Evolutionary conservation across 2,797 vertebrate species (phyloP).

Genomic region (Kryptolebias ocellatus): DNA sequence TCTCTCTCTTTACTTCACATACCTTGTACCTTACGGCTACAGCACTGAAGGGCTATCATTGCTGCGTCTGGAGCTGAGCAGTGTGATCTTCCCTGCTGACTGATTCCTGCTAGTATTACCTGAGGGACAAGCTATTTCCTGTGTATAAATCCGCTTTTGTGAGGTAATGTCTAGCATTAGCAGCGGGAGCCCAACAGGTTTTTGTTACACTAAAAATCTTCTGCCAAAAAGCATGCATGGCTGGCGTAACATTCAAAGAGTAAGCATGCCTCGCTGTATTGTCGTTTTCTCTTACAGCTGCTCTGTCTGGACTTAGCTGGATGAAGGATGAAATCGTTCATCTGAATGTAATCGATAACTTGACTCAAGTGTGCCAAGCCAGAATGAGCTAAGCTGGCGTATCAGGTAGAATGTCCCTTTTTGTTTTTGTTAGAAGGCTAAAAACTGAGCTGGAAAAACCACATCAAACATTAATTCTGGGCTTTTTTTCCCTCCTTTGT

Average conservation of each 20-base stretch:
- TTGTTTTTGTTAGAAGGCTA: slow-evolving; percentile 24
- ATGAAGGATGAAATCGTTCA: slow-evolving; percentile 51
- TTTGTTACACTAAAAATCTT: slow-evolving; percentile 56
- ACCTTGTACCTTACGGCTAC: slow-evolving; percentile 22
- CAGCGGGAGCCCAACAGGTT: slow-evolving; percentile 36
- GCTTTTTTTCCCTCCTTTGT: slow-evolving; percentile 37
- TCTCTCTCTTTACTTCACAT: slow-evolving; percentile 34
- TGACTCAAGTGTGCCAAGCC: slow-evolving; percentile 30
- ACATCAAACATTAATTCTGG: slow-evolving; percentile 48
- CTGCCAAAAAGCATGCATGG: slow-evolving; percentile 54
- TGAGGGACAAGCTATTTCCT: slow-evolving; percentile 76
- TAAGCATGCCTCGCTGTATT: slow-evolving; percentile 35
- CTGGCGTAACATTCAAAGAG: slow-evolving; percentile 53
- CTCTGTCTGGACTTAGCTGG: slow-evolving; percentile 24
- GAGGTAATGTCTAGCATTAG: slow-evolving; percentile 80
- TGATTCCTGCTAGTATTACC: slow-evolving; percentile 73
- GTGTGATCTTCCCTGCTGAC: slow-evolving; percentile 60
- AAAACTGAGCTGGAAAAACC: slow-evolving; percentile 36
- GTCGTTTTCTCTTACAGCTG: slow-evolving; percentile 36
- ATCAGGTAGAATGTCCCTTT: slow-evolving; percentile 19
- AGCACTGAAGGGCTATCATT: slow-evolving; percentile 37
- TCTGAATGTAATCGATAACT: slow-evolving; percentile 32
- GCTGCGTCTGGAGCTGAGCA: slow-evolving; percentile 41
- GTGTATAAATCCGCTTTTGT: slow-evolving; percentile 67
- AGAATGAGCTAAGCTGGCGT: slow-evolving; percentile 7